Evolutionary conservation across 1,140 invertebrate species (phyloP).

Genomic region (Gryon sp.): DNA sequence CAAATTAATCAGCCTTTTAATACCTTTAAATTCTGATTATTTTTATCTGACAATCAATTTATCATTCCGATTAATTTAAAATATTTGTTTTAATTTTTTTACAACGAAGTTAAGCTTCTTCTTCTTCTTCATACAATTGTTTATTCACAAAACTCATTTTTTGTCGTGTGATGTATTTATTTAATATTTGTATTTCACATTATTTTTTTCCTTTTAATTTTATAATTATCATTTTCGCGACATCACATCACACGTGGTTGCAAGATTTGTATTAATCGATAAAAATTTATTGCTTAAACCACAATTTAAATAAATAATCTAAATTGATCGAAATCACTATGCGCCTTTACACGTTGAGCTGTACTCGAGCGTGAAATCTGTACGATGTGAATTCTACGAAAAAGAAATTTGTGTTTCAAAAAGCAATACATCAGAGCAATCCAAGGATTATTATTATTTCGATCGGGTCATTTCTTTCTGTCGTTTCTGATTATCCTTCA

Average conservation of each 20-base stretch:
- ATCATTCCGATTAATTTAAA: too few relatives aligned
- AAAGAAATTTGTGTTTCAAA: slow-evolving; percentile 44
- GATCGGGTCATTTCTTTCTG: slow-evolving; percentile 72
- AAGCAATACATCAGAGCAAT: slow-evolving; percentile 48
- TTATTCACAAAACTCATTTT: slow-evolving; percentile 5
- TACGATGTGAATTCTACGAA: slow-evolving; percentile 46
- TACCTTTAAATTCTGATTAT: too few relatives aligned
- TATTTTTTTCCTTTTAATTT: neutral
- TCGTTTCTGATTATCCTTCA: slow-evolving; percentile 82
- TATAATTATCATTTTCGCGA: neutral
- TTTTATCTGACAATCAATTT: too few relatives aligned
- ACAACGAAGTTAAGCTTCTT: slow-evolving; percentile 18
- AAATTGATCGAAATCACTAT: slow-evolving; percentile 67
- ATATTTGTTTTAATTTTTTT: too few relatives aligned
- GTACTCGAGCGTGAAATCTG: slow-evolving; percentile 49
- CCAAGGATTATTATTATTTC: slow-evolving; percentile 67
- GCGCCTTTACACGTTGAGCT: slow-evolving; percentile 66
- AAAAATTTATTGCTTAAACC: slow-evolving; percentile 30
- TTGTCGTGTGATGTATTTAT: slow-evolving; percentile 31
- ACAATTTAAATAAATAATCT: slow-evolving; percentile 77
- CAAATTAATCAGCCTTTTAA: neutral
- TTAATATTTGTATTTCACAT: slow-evolving; percentile 19
- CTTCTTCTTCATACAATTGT: too few relatives aligned
- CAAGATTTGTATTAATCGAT: slow-evolving; percentile 7
- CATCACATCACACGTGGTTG: neutral